phyloP scores from a whole-genome alignment of 1,140 invertebrate species.

The Apolygus lucorum region DNA sequence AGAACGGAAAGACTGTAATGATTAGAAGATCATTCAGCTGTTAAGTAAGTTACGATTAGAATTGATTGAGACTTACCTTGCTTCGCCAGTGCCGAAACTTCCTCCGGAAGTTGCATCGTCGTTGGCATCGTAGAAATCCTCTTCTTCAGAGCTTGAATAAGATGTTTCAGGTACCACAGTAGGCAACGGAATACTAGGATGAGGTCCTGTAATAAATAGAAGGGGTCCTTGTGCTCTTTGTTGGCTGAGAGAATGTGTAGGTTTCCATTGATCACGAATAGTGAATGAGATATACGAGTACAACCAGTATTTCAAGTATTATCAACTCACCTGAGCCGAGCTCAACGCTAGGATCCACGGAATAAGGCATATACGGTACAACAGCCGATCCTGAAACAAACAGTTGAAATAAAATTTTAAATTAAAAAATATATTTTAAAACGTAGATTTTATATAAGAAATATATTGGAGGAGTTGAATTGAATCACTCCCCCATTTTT shows the following conservation, averaged over 20 bases:
- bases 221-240: no score
- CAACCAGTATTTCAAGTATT: no score
- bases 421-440: no score
- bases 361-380: not conserved
- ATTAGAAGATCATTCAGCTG: no score
- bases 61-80: no score
- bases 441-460: no score
- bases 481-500: no score
- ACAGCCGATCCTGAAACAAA: not conserved
- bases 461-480: no score
- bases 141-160: constrained; percentile 93
- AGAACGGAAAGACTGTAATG: no score
- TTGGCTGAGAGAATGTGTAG: no score
- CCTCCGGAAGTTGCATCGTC: constrained; percentile 42
- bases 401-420: no score
- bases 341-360: not conserved
- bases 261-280: constrained; percentile 5
- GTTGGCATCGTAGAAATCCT: constrained; percentile 91
- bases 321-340: not conserved
- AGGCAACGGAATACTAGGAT: constrained; percentile 1
- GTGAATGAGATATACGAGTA: not conserved
- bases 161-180: constrained; percentile 71
- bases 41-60: no score
- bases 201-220: constrained; percentile 7
- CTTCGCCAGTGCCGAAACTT: not conserved